Evolutionary conservation across 2,888 invertebrate genomes (phyloP), one percentile per base, ranked within the genome.

Genomic region (Masnerella sp.): DNA sequence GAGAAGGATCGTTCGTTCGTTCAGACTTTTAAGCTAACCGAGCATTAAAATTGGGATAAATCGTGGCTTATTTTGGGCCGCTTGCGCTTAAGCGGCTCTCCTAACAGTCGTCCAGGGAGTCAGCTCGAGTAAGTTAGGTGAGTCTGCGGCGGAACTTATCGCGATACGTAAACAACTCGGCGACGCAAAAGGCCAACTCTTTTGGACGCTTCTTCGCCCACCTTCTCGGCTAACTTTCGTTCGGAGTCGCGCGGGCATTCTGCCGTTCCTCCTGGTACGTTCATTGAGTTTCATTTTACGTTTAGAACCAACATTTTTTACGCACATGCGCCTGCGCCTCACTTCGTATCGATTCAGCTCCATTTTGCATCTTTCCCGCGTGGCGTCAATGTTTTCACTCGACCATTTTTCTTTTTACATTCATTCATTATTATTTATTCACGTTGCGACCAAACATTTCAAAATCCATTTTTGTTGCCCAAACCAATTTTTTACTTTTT

Each of bases 221-320:
- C 25, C 18, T 49, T 47, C 18, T 52, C 49, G 52, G 18, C 17
- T 15, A 14, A 17, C 43, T 40, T 64, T 28, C 54, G 36, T n/a
- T 42, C 58, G 42, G 56, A 49, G 18, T 40, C 54, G 8, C 11
- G n/a, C 40, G 11, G 11, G 8, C 32, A 30, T 11, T 47, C 22
- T 18, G 58, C 28, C 38, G 45, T 52, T 52, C 14, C 45, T 51
- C 38, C 42, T 59, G 59, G 68, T 68, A 68, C 59, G 58, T 68
- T 68, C 15, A 56, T 61, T 52, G 52, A 59, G 58, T 59, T 68
- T 68, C 68, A 43, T 68, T 68, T 68, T 68, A 59, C 28, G 43
- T 68, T 68, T 59, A 43, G 51, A 59, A 34, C 58, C 28, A 54
- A 51, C 49, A 58, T 40, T 49, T 58, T 49, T 40, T 25, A 47